Base-by-base conservation (phyloP, 2,113 vertebrate genomes). In the Nansenia antarctica region DNA sequence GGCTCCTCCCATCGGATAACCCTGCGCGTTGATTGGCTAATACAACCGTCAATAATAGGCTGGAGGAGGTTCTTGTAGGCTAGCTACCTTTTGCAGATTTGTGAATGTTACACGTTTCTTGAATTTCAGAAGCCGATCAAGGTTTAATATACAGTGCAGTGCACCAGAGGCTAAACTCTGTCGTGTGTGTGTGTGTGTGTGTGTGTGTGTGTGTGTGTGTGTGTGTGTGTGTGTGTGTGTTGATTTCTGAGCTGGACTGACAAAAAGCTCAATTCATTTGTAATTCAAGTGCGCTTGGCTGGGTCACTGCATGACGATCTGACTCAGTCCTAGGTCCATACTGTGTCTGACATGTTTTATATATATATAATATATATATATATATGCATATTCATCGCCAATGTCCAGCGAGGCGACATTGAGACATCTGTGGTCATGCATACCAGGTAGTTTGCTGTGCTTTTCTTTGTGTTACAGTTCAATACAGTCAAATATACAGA, bases 241-340 rank as follows among this genome's bases (percentile, higher is more conserved):
- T 85, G 73, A 88, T 86, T 80, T 83, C 81, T 86, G 82, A 86
- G 79, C 80, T 65, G 60, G 65, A 70, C 77, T 75, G 82, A 89
- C 87, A 81, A n/a, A n/a, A n/a, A 72, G 80, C 80, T 82, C 77
- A 81, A 76, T 65, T 78, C 77, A 79, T 86, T 80, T 83, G 78
- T 80, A 80, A 76, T 20, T 15, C 3, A 77, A 79, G 81, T 72
- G 74, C 74, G 71, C 79, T 81, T 63, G 77, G 81, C 75, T 66
- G 74, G 83, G 82, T 88, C 88, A 76, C 73, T 86, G 89, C 90
- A 91, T 88, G 89, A 85, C 78, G 65, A 83, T 32, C 68, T 85
- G 85, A 83, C 84, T 85, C 83, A 59, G 80, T 73, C 74, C 27
- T 77, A 85, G 85, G 78, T 84, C 79, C 79, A 73, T 74, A 77